Conservation (phyloP, 2,888 invertebrate genomes). For the Lysandra coridon region DNA sequence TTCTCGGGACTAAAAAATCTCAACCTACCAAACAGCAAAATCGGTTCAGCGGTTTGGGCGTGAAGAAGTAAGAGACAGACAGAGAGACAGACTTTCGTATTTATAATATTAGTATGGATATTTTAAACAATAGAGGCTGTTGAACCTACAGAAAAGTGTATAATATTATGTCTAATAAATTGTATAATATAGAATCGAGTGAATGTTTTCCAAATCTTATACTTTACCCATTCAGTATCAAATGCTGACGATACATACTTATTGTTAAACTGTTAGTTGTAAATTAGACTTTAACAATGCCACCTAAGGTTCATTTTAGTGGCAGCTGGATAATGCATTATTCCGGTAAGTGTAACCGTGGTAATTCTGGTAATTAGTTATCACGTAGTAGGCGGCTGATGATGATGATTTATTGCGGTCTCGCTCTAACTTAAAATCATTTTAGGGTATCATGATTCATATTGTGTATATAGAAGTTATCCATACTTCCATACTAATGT, state of each 20-base stretch:
- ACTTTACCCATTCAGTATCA: not conserved
- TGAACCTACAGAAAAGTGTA: not conserved
- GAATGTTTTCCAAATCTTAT: not conserved
- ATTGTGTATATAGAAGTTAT: not conserved
- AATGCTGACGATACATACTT: not conserved
- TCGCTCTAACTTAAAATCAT: not conserved
- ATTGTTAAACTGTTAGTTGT: not conserved
- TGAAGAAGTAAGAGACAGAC: too few relatives aligned
- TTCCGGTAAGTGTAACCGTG: slow-evolving; percentile 42
- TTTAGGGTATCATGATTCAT: too few relatives aligned
- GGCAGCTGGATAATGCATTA: slow-evolving; percentile 8
- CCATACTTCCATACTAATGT: not conserved
- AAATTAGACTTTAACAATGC: not conserved
- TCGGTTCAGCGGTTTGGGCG: too few relatives aligned
- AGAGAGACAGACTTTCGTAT: too few relatives aligned
- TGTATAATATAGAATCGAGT: not conserved
- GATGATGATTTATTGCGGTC: not conserved
- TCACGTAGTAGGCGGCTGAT: slow-evolving; percentile 1
- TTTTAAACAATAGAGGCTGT: not conserved
- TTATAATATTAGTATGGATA: too few relatives aligned
- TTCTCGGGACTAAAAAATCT: too few relatives aligned
- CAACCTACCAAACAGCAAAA: too few relatives aligned
- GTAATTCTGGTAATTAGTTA: slow-evolving; percentile 35
- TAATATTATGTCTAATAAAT: not conserved
- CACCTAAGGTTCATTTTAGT: not conserved